Evolutionary conservation across 2,888 invertebrate species (phyloP), one percentile per base, ranked within the genome.

Genomic region (Andrena camellia): DNA sequence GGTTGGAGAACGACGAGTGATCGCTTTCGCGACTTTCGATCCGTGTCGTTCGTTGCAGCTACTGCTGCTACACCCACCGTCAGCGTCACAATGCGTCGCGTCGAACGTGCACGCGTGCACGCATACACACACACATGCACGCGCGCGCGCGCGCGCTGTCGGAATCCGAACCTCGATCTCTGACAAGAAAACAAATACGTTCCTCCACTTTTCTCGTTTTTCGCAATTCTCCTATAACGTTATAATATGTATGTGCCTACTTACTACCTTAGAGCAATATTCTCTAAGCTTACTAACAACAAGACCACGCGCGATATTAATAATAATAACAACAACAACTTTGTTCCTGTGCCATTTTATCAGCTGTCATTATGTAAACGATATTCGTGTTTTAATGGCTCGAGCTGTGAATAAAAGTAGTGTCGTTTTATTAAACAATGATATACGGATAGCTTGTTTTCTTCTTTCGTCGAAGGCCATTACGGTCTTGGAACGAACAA

Each of bases 361-460:
- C 83, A 70, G 73, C 26, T 62, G 70, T 81, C 57, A 54, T 81
- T 74, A 70, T 26, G 35, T 54, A 67, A 80, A 74, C n/a, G 48
- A 66, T 50, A 48, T 62, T 62, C 31, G 8, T 1, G 26, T 6
- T 31, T 59, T 59, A 8, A 26, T 63, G n/a, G 10, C 35, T 35
- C 33, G 20, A n/a, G 20, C 20, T 13, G 3, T 3, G 33, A 63
- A 13, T 35, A 63, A 35, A 33, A 62, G 10, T 7, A 20, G 35
- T 1, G n/a, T 63, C n/a, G 35, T 35, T 63, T 31, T 31, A 4
- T 26, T 5, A 6, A 20, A 35, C 8, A 35, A 20, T 31, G 7
- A 33, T 20, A 13, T 3, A 35, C 17, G 60, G 59, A 29, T 2
- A 59, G 26, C 29, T 31, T 1, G 29, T 60, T 60, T 17, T 31